Conservation (phyloP, 2,888 invertebrate species). For the Apotomis betuletana region DNA sequence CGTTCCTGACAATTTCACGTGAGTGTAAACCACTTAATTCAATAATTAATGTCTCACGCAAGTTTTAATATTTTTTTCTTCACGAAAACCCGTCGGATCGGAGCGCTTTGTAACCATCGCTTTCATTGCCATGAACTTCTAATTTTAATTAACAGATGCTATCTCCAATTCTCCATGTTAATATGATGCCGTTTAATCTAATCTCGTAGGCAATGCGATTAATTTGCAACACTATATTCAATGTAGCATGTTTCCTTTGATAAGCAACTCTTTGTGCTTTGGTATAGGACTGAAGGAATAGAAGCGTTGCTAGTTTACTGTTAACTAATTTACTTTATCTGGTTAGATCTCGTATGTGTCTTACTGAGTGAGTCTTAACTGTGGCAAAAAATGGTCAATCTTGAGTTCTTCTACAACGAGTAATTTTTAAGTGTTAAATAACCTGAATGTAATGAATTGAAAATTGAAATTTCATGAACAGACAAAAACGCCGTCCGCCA, state of each 20-base stretch:
- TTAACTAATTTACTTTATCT: constrained; percentile 39
- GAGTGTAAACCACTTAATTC: no score
- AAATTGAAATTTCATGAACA: no score
- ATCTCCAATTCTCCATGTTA: constrained; percentile 32
- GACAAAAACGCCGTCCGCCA: no score
- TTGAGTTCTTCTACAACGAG: not conserved
- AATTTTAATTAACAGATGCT: constrained; percentile 40
- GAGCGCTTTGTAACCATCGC: constrained; percentile 19
- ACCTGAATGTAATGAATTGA: no score
- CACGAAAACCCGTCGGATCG: constrained; percentile 18
- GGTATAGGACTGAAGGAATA: not conserved
- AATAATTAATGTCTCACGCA: no score
- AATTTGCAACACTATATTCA: constrained; percentile 28
- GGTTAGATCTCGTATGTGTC: constrained; percentile 27
- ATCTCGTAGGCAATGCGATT: constrained; percentile 31
- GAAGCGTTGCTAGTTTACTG: constrained; percentile 15
- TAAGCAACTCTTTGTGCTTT: not conserved
- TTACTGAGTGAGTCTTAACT: constrained; percentile 5
- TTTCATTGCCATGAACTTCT: constrained; percentile 20
- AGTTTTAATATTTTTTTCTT: not conserved
- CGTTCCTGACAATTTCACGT: no score
- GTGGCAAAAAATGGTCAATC: constrained; percentile 13
- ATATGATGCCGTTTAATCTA: constrained; percentile 38
- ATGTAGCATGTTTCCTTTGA: not conserved
- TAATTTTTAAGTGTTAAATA: no score